Conservation (phyloP, 2,113 vertebrate genomes). For the Ctenomys sociabilis region DNA sequence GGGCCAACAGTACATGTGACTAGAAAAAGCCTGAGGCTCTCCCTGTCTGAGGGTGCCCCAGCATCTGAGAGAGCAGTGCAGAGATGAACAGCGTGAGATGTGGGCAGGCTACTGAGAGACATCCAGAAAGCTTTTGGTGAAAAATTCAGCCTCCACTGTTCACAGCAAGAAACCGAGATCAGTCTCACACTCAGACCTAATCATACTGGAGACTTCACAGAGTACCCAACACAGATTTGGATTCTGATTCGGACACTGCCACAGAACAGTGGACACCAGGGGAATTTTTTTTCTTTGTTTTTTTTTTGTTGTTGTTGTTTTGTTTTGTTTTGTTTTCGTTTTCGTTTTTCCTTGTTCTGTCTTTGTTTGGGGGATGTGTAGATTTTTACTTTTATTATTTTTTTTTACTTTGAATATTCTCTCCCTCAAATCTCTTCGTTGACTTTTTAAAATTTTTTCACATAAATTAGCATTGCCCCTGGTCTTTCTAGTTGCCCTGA, state of each 20-base stretch:
- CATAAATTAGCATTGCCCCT: background rate
- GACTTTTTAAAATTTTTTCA: background rate
- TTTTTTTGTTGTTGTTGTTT: background rate
- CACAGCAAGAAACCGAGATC: background rate
- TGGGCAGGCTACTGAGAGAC: background rate
- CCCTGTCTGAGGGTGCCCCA: background rate
- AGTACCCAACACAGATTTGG: background rate
- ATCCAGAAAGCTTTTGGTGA: background rate
- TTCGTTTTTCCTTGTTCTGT: background rate
- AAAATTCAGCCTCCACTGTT: background rate
- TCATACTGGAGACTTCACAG: background rate
- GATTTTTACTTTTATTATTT: no score
- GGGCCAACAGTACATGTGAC: background rate
- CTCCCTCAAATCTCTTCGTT: background rate
- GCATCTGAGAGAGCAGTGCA: background rate
- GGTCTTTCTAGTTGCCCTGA: background rate
- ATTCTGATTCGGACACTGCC: background rate
- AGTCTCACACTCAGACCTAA: background rate
- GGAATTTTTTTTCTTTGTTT: background rate
- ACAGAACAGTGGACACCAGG: background rate
- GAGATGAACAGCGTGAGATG: background rate
- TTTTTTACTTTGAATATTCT: background rate
- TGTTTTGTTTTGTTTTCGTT: no score
- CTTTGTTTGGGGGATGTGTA: background rate
- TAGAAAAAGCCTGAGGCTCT: background rate